A percentile compares a stretch with the other conserved stretches of the same genome.
Evolutionary conservation across 53 echinoderm and acorn worm genomes (phyloP).

Genomic region (Antedon mediterranea): DNA sequence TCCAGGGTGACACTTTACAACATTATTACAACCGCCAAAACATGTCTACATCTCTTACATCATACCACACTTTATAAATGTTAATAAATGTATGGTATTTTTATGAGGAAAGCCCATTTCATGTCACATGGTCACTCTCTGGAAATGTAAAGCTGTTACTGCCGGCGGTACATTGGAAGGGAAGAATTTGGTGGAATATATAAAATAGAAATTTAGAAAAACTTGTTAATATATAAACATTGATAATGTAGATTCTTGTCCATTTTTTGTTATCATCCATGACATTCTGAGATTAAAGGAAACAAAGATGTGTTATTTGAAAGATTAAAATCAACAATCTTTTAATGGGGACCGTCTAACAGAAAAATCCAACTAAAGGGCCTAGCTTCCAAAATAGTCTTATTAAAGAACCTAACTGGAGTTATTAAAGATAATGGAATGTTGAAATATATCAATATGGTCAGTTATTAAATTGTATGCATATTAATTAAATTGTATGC

Average conservation of each 20-base stretch:
- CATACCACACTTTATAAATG: no score
- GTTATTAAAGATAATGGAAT: neutral
- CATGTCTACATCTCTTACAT: no score
- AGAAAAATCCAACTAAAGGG: neutral
- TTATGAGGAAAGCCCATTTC: no score
- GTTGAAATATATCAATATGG: no score
- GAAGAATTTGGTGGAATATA: neutral
- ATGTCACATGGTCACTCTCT: no score
- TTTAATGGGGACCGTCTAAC: neutral
- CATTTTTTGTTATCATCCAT: neutral
- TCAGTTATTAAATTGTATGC: no score
- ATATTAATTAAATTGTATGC: neutral
- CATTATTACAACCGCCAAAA: no score
- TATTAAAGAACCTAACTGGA: neutral
- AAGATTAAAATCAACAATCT: no score
- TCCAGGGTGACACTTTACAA: no score
- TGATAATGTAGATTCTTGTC: no score
- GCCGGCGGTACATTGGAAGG: neutral
- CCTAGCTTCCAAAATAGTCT: neutral
- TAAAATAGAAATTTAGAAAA: neutral
- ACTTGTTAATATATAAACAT: neutral
- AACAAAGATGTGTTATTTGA: neutral
- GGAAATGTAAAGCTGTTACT: neutral
- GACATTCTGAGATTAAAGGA: neutral
- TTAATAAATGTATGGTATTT: no score